Conservation (phyloP, 2,888 invertebrate species). For the Abrostola triplasia region DNA sequence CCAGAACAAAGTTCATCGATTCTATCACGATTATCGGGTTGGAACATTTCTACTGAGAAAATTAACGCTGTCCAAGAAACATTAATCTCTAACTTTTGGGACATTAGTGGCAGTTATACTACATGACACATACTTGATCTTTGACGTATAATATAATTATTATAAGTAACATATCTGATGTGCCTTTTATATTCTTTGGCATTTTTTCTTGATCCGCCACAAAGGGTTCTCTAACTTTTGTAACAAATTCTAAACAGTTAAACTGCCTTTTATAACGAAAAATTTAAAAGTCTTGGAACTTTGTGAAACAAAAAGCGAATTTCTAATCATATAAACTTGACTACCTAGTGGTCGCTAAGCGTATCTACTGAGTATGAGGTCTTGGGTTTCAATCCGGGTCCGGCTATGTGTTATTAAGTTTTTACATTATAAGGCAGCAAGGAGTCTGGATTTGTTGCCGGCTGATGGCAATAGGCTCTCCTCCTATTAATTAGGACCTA, state of each 20-base stretch:
- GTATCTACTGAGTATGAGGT: too few species aligned
- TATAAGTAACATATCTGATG: not conserved
- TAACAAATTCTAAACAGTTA: constrained; percentile 21
- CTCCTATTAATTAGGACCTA: too few species aligned
- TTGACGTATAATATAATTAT: not conserved
- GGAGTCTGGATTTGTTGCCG: too few species aligned
- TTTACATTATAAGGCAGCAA: too few species aligned
- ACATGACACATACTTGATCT: not conserved
- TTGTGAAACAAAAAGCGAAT: constrained; percentile 21
- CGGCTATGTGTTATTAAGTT: too few species aligned
- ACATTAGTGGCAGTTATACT: not conserved
- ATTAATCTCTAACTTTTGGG: constrained; percentile 35
- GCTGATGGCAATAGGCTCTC: too few species aligned
- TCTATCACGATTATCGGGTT: constrained; percentile 79
- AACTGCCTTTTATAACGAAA: not conserved
- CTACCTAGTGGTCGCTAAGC: too few species aligned
- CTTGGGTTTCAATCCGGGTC: too few species aligned
- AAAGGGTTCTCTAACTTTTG: constrained; percentile 5
- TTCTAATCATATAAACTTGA: constrained; percentile 22
- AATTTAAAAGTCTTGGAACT: constrained; percentile 7
- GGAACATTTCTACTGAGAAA: constrained; percentile 60
- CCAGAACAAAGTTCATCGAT: constrained; percentile 83
- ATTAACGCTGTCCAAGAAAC: constrained; percentile 56
- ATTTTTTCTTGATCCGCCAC: too few species aligned
- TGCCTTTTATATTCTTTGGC: constrained; percentile 5